Percentiles rank a stretch among this genome's conserved stretches.
phyloP scores from a whole-genome alignment of 2,113 vertebrate genomes.

The Ciconia boyciana region DNA sequence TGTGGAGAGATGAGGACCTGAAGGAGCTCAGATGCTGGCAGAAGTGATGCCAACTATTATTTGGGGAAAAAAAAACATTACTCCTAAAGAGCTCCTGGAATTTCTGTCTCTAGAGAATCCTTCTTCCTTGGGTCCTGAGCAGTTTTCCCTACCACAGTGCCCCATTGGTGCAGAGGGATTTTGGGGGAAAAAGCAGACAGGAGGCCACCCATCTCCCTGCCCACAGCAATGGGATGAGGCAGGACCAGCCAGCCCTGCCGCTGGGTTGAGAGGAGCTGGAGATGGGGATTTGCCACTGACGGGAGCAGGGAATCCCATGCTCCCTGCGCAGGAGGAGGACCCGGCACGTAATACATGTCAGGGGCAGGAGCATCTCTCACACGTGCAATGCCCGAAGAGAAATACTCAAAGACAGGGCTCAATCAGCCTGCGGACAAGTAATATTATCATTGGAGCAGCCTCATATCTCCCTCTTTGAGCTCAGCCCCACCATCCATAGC shows the following conservation, averaged over 20 bases:
- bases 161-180: background rate
- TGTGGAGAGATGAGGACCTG: background rate
- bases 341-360: rapidly evolving
- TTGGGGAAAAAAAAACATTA: background rate
- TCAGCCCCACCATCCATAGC: background rate
- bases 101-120: background rate
- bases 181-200: background rate
- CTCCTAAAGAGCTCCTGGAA: background rate
- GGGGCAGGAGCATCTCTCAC: background rate
- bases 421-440: background rate
- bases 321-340: background rate
- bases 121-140: background rate
- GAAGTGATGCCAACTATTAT: background rate
- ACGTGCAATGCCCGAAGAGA: background rate
- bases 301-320: background rate
- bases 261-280: background rate
- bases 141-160: background rate
- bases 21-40: background rate
- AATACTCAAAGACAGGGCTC: background rate
- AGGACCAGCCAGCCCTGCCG: background rate
- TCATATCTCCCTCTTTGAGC: background rate
- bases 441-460: background rate
- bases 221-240: background rate
- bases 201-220: background rate
- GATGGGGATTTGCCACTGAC: background rate